Percentiles rank a stretch among this genome's conserved stretches.
Evolutionary conservation across 2,797 vertebrate species (phyloP).

Genomic region (Scleropages formosus): DNA sequence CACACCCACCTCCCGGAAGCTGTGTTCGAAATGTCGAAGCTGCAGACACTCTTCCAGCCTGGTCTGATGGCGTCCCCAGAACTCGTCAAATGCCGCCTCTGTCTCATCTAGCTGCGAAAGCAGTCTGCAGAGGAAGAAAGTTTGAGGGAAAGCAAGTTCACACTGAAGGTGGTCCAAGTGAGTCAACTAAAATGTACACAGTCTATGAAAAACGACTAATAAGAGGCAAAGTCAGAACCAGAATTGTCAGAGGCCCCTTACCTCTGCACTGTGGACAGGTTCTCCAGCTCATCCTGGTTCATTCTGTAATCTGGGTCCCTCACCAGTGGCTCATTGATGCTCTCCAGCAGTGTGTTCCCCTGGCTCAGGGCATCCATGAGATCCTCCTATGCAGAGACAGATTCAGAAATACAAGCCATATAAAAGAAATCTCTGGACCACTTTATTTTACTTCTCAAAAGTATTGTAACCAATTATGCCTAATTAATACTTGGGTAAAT

Average conservation of each 20-base stretch:
- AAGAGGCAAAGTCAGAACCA: not conserved
- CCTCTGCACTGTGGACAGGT: constrained; percentile 88
- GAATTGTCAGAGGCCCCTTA: constrained; percentile 52
- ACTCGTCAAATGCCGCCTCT: constrained; percentile 89
- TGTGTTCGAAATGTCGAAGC: constrained; percentile 88
- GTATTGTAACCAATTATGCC: no score
- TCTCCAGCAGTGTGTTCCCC: constrained; percentile 78
- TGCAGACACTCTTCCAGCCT: constrained; percentile 91
- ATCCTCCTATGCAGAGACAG: constrained; percentile 73
- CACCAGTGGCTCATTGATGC: constrained; percentile 80
- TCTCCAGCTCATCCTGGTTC: constrained; percentile 92
- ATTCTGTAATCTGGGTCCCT: constrained; percentile 78
- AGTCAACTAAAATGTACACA: not conserved
- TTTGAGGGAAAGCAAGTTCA: not conserved
- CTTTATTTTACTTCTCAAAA: no score
- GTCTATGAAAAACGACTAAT: not conserved
- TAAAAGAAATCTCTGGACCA: no score
- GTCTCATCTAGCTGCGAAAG: constrained; percentile 89
- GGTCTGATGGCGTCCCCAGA: constrained; percentile 89
- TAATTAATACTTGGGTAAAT: no score
- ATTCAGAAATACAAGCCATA: no score
- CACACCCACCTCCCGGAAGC: constrained; percentile 79
- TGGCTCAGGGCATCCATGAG: constrained; percentile 78
- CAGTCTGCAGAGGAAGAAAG: constrained; percentile 56
- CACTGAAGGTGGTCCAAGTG: not conserved